Evolutionary conservation across 2,888 invertebrate genomes (phyloP), one percentile per base, ranked within the genome.

Genomic region (Drosophila villosipedis): DNA sequence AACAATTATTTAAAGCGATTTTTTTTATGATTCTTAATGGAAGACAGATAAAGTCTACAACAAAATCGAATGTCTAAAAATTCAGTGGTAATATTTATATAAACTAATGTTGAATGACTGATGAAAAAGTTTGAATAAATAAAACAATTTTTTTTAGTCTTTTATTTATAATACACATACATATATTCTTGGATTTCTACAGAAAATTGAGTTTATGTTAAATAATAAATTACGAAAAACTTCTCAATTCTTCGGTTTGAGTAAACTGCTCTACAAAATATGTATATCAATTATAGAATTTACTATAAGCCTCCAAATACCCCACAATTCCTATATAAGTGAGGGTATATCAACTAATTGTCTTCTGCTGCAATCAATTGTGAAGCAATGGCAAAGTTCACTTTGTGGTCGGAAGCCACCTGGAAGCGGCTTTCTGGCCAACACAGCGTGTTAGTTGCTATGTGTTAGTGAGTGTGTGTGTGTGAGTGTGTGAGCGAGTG

Each of bases 311-410:
- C 19, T 5, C 4, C 30, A 35, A 61, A 61, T 73, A 72, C 22
- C 73, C 41, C 52, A 43, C 14, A 31, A 6, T 10, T 6, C 1
- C 3, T 1, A 12, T 9, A 3, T 14, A 10, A 10, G n/a, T 25
- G 2, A 33, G 47, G 59, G 77, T 68, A 68, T 49, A 41, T 30
- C 37, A 66, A 43, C 63, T 79, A 77, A 77, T 74, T 79, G 79
- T 57, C 63, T 61, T 58, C 67, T 37, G 63, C 55, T 79, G 77
- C 53, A 52, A 53, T 64, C 64, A 68, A 69, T 70, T 76, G 43
- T 55, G 37, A 53, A 33, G 52, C 47, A 30, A 60, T 55, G 64
- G 47, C 75, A 76, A 61, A 75, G 75, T 75, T 75, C 75, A 69
- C 30, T 33, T 69, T 52, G 60, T 49, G 80, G 64, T 64, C 54